These are phyloP conservation scores for Leptopilina clavipes DNA, from an alignment of 1,140 invertebrate genomes.

Conservation along the genomic window DNA sequence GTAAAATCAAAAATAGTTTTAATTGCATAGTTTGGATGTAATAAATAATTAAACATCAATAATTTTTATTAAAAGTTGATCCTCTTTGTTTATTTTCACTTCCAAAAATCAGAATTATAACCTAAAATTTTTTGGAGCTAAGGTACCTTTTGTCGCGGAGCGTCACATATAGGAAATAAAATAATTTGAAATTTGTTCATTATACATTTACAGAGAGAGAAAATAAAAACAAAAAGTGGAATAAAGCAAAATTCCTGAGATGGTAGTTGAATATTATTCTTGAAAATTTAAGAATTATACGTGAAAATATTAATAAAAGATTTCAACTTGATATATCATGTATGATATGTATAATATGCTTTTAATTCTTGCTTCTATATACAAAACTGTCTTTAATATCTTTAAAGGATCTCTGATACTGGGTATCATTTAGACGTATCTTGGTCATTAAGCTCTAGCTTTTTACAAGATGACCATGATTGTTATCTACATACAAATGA, in stretches of 20 bases:
- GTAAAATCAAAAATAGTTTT: no score
- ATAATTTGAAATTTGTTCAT: no score
- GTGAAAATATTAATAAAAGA: background rate
- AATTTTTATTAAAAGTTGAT: no score
- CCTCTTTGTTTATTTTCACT: no score
- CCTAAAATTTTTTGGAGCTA: no score
- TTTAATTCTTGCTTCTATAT: conserved; percentile 61
- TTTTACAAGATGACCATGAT: conserved; percentile 60
- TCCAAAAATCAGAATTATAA: no score
- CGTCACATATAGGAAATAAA: no score
- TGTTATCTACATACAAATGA: conserved; percentile 65
- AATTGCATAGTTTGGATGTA: no score
- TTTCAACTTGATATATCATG: conserved; percentile 43
- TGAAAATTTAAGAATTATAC: background rate
- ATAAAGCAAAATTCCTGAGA: background rate
- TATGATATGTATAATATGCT: conserved; percentile 68
- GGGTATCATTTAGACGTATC: conserved; percentile 66
- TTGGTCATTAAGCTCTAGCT: conserved; percentile 64
- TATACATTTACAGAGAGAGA: no score
- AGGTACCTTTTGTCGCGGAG: no score
- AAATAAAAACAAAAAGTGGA: no score
- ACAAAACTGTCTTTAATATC: conserved; percentile 58
- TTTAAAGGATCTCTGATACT: conserved; percentile 64
- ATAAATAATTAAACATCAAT: no score
- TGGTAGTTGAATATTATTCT: background rate